These are phyloP conservation scores for Odobenus rosmarus DNA, from an alignment of 2,113 vertebrate species.

Conservation along the genomic window DNA sequence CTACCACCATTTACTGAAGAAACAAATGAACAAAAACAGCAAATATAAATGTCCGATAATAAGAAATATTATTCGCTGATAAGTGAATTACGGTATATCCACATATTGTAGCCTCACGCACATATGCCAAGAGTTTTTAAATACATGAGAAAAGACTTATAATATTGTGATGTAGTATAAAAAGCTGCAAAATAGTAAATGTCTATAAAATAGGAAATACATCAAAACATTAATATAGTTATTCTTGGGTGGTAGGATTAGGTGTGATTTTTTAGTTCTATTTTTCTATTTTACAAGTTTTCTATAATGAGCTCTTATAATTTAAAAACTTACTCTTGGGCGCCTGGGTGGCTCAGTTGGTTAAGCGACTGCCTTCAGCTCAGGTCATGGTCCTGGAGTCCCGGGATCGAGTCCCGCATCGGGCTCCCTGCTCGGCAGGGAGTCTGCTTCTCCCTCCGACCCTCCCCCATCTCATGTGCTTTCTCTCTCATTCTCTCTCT, in stretches of 20 bases:
- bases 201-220: conserved; percentile 22
- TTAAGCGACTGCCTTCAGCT: too few relatives aligned
- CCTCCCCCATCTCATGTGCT: too few relatives aligned
- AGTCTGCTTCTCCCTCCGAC: too few relatives aligned
- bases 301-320: neutral
- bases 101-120: neutral
- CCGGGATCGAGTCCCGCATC: too few relatives aligned
- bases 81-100: neutral
- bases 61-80: neutral
- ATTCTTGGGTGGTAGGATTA: neutral
- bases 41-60: neutral
- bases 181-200: conserved; percentile 54
- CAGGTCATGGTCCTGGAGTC: too few relatives aligned
- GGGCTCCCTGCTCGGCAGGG: too few relatives aligned
- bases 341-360: too few relatives aligned
- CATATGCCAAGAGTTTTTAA: neutral
- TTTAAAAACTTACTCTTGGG: neutral
- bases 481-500: too few relatives aligned
- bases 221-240: neutral
- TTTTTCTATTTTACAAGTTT: conserved; percentile 42
- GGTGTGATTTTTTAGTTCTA: neutral
- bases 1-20: neutral
- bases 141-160: neutral
- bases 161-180: neutral
- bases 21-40: neutral